Base-by-base conservation (phyloP, 92 coral and sea anemone species). In the Zoanthus solanderi region DNA sequence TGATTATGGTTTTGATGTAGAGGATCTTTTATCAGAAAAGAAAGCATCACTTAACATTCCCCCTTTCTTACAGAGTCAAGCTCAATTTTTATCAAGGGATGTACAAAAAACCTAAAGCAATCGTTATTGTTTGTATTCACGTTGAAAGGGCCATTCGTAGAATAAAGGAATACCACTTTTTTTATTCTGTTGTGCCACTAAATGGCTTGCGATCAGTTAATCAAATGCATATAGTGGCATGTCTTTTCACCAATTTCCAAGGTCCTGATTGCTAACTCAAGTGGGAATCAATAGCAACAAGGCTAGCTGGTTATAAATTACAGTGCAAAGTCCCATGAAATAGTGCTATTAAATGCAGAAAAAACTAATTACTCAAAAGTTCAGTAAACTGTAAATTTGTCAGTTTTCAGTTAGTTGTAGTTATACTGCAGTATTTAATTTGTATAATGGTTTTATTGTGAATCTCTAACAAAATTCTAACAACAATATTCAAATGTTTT, bases 121-220 rank as follows among this genome's bases (percentile, higher is more conserved):
- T 90, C 28, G 92, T 92, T 29, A 90, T 81, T 9, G 75, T 93
- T 14, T 69, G 92, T 4, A 93, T 93, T 42, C 93, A 90, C 71
- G 93, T 93, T 9, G 91, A 91, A 78, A 79, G 94, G 58, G 93
- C 91, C 30, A 93, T 89, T 14, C 47, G 91, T 50, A 86, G 94
- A 45, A 86, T 93, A 5, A 91, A 91, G 45, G 94, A 91, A 63
- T 91, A 18, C 78, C 94, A 91, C 65, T 30, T 84, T 71, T 91
- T 88, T 91, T 85, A 91, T 71, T 84, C 87, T 14, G 89, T 84
- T 65, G 72, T 91, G 5, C 87, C 84, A 32, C 69, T 91, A 37
- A 15, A 44, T 14, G 69, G 54, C 3, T 52, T 91, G 13, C 89
- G 94, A 10, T 88, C 94, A 16, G 58, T 91, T 68, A 88, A 88